Evolutionary conservation across 1,140 invertebrate genomes (phyloP).

Genomic region (Euura saliciscinereae): DNA sequence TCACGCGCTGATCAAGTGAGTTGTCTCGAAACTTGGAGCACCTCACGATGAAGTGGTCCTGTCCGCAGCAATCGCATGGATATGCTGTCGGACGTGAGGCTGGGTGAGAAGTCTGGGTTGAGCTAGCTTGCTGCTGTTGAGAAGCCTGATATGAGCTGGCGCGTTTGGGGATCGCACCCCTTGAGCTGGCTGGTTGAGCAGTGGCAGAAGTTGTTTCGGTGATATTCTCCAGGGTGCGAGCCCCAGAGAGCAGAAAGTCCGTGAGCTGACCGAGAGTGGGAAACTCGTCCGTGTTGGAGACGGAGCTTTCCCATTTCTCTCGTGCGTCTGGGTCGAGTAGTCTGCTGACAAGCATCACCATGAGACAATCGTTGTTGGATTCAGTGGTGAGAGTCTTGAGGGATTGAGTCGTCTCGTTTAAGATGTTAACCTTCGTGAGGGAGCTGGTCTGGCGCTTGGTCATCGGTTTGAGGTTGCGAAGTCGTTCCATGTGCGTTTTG

Average conservation of each 20-base stretch:
- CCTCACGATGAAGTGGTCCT: neutral
- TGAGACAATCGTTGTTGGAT: constrained; percentile 5
- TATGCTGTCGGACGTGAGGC: neutral
- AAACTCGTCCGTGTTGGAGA: neutral
- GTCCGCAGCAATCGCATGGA: neutral
- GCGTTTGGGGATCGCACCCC: neutral
- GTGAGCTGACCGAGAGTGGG: constrained; percentile 9
- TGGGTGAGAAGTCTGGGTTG: neutral
- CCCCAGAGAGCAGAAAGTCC: neutral
- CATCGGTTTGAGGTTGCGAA: neutral
- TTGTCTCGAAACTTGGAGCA: neutral
- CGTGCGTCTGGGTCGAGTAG: constrained; percentile 8
- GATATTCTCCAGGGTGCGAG: neutral
- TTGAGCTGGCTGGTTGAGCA: neutral
- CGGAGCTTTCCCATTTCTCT: constrained; percentile 18
- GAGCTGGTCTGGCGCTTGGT: neutral
- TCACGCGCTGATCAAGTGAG: neutral
- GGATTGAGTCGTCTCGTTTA: neutral
- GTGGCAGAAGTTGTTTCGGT: neutral
- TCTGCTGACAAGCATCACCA: constrained; percentile 12
- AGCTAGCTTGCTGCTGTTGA: neutral
- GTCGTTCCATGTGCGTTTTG: neutral
- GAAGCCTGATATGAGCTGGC: neutral
- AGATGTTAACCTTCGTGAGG: constrained; percentile 5
- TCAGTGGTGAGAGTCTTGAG: constrained; percentile 7